Conservation (phyloP, 2,888 invertebrate genomes). For the Bellardia bayeri region DNA sequence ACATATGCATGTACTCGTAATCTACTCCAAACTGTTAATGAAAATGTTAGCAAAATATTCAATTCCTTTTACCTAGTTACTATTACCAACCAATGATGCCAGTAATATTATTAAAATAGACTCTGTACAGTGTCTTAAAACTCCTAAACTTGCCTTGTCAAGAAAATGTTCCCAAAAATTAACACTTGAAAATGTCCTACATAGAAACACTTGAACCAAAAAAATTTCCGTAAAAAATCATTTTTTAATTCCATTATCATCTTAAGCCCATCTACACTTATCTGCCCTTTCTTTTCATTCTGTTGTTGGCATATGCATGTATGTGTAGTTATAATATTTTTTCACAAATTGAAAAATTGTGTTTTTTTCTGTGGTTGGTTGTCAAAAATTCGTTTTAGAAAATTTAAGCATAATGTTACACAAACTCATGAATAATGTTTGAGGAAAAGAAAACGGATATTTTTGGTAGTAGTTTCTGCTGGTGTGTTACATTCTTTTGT, state of each 20-base stretch:
- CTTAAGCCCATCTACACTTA: not conserved
- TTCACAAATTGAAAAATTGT: constrained; percentile 55
- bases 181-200: not conserved
- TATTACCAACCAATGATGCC: not conserved
- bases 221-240: not conserved
- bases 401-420: constrained; percentile 53
- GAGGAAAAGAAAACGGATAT: not conserved
- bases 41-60: not conserved
- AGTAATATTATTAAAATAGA: not conserved
- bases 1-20: no score
- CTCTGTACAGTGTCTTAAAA: not conserved
- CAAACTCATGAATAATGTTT: constrained; percentile 50
- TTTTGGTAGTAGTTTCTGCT: constrained; percentile 24
- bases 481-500: not conserved
- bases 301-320: not conserved
- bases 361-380: constrained; percentile 46
- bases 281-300: not conserved
- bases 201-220: not conserved
- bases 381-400: not conserved
- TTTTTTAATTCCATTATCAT: not conserved
- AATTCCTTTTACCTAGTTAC: no score
- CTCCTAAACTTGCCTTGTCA: not conserved
- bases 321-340: not conserved
- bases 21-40: not conserved
- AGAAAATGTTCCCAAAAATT: not conserved